phyloP scores from a whole-genome alignment of 2,113 vertebrate species.

The Aphelocoma coerulescens region DNA sequence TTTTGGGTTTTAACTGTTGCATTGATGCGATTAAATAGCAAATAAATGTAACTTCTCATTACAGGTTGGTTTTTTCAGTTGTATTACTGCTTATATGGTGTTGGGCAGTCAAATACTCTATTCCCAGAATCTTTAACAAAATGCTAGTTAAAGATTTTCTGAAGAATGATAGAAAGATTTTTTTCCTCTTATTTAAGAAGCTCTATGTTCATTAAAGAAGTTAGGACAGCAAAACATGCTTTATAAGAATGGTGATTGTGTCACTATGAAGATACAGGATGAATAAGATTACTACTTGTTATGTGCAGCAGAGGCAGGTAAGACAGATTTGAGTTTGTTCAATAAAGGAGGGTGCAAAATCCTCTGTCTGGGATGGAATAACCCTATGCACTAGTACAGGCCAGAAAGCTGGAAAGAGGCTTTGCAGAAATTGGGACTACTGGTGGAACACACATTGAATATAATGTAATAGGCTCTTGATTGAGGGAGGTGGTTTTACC shows the following conservation, averaged over 20 bases:
- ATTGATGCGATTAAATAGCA: background rate
- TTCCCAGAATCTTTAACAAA: background rate
- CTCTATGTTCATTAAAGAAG: background rate
- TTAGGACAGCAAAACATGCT: background rate
- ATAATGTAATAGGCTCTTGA: background rate
- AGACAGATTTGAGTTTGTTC: background rate
- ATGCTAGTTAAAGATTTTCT: background rate
- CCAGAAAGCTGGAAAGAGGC: background rate
- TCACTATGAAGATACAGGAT: background rate
- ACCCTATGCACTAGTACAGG: background rate
- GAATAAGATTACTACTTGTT: background rate
- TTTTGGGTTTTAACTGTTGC: background rate
- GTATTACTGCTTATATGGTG: background rate
- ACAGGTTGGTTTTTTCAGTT: background rate
- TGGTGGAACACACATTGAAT: background rate
- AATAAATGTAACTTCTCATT: background rate
- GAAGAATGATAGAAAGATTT: background rate
- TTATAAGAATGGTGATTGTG: background rate
- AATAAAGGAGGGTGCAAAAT: background rate
- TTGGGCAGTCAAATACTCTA: background rate
- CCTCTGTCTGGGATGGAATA: background rate
- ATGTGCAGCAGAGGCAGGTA: background rate
- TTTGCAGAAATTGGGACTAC: background rate
- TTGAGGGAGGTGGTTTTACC: background rate
- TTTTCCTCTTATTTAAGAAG: background rate